Evolutionary conservation across 92 coral and sea anemone species (phyloP), one percentile per base, ranked within the genome.

Genomic region (Blastomussa wellsi): DNA sequence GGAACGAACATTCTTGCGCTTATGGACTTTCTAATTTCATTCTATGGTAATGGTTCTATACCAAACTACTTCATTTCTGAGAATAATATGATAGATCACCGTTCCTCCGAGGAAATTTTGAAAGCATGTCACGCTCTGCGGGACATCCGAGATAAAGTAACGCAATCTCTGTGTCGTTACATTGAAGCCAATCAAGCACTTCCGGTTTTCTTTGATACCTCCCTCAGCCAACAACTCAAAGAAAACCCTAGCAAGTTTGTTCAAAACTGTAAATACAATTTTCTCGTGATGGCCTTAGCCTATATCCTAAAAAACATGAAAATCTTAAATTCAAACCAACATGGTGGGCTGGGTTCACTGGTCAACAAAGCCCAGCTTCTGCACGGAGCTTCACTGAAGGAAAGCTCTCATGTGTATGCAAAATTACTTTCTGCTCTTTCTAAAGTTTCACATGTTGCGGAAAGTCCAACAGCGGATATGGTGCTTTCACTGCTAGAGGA

Each of bases 61-160:
- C 95, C 97, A 66, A 93, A 87, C 78, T 93, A 87, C 57, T 93
- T 93, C 78, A 83, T 93, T 44, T 38, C 86, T 1, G 47, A 81
- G 78, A 93, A 93, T 42, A 82, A 93, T 67, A 93, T 93, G 95
- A 76, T 93, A 19, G 97, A 92, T 84, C 97, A 93, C 74, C 92
- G 79, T 28, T 85, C 90, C 10, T 35, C 84, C 4, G 81, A 93
- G 38, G 94, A 91, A 74, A 78, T 93, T 74, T 52, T 16, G 31
- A 51, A 72, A 49, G 64, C 86, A 10, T 90, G 96, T 67, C 82
- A 60, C 42, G 94, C 90, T 81, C 86, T 93, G 13, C 49, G 68
- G 15, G 92, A 93, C n/a, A 79, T 90, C 17, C 92, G 90, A 74
- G 78, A 38, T 68, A 60, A 67, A 39, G 65, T 93, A 59, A 88